Evolutionary conservation across 2,888 invertebrate genomes (phyloP).

Genomic region (Synanthedon formicaeformis): DNA sequence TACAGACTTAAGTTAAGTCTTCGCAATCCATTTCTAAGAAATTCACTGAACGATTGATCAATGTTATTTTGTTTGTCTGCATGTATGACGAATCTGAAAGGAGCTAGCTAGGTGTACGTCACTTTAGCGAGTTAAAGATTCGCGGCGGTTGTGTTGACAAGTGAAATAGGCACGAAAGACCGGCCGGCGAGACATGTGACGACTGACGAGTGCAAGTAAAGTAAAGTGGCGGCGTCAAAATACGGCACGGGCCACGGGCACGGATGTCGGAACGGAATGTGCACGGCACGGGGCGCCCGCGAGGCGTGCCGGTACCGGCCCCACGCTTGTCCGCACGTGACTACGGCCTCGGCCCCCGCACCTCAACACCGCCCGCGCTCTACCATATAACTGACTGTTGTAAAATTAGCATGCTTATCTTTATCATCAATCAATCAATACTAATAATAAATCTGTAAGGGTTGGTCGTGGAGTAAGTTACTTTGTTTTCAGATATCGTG

Average conservation of each 20-base stretch:
- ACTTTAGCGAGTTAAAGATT: constrained; percentile 27
- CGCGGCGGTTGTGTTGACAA: constrained; percentile 25
- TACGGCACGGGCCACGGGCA: constrained; percentile 26
- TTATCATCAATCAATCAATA: too few species aligned
- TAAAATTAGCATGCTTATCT: not conserved
- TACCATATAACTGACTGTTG: constrained; percentile 15
- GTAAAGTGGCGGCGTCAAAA: constrained; percentile 29
- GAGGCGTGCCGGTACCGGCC: constrained; percentile 11
- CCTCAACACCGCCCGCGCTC: constrained; percentile 6
- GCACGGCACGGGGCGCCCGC: constrained; percentile 10
- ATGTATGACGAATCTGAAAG: constrained; percentile 14
- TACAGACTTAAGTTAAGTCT: constrained; percentile 26
- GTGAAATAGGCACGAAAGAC: constrained; percentile 9
- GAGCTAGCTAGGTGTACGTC: not conserved
- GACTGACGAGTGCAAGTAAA: constrained; percentile 25
- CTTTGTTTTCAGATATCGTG: too few species aligned
- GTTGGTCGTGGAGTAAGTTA: too few species aligned
- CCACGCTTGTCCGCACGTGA: constrained; percentile 53
- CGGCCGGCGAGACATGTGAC: constrained; percentile 51
- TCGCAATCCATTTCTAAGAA: constrained; percentile 33
- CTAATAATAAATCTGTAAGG: too few species aligned
- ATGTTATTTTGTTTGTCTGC: constrained; percentile 29
- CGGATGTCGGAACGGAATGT: constrained; percentile 40
- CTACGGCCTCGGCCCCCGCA: constrained; percentile 14
- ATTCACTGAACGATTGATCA: constrained; percentile 17